phyloP scores from a whole-genome alignment of 2,113 vertebrate genomes.

The Hypomesus transpacificus region DNA sequence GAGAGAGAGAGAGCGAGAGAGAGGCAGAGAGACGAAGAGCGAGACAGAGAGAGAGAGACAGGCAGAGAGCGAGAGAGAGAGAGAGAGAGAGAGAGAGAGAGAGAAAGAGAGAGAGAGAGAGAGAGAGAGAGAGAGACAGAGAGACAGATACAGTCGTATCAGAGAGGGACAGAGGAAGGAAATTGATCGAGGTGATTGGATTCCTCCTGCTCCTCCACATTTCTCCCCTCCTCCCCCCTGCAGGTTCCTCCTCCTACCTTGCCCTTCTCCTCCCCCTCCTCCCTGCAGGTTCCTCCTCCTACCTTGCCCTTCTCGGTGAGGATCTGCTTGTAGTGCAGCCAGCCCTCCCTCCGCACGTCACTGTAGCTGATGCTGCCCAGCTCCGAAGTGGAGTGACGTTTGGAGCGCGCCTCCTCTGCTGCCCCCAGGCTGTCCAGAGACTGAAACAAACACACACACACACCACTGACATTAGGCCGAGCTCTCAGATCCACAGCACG shows the following conservation, averaged over 20 bases:
- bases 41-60: background rate
- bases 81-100: background rate
- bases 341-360: constrained; percentile 87
- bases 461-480: background rate
- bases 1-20: background rate
- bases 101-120: background rate
- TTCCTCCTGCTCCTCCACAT: rapidly evolving
- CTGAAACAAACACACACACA: constrained; percentile 56
- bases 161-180: background rate
- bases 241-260: constrained; percentile 72
- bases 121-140: background rate
- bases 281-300: constrained; percentile 20
- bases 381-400: constrained; percentile 92
- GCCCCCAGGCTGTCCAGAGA: constrained; percentile 87
- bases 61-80: background rate
- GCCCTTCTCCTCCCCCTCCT: constrained; percentile 6
- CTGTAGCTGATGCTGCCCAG: constrained; percentile 85
- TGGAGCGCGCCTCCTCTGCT: constrained; percentile 84
- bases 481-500: background rate
- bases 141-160: background rate
- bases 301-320: constrained; percentile 98
- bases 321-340: constrained; percentile 95
- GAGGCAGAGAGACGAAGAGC: background rate
- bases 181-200: background rate
- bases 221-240: background rate